Percentiles rank a stretch among this genome's conserved stretches.
phyloP scores from a whole-genome alignment of 2,888 invertebrate species.

The Malthinus seriepunctatus region DNA sequence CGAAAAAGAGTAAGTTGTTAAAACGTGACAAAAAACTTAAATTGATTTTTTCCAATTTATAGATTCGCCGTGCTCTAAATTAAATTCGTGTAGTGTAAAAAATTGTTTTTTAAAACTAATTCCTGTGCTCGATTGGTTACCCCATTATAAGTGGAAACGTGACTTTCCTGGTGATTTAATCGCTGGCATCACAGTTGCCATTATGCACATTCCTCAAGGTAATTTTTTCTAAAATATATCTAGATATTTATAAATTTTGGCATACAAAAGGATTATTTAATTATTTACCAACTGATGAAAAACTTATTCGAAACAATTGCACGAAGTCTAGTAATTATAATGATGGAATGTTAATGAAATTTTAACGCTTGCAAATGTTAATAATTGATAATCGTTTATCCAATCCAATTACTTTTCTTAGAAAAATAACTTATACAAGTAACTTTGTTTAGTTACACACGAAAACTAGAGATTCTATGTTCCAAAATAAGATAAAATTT shows the following conservation, averaged over 20 bases:
- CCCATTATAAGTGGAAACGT: slow-evolving; percentile 62
- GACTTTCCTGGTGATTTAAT: slow-evolving; percentile 72
- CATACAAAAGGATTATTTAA: not conserved
- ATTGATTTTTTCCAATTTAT: not conserved
- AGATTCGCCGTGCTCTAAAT: slow-evolving; percentile 10
- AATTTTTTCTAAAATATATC: slow-evolving; percentile 35
- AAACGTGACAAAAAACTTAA: not conserved
- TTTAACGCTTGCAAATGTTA: too few relatives aligned
- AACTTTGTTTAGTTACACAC: too few relatives aligned
- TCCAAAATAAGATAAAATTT: too few relatives aligned
- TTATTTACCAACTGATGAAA: too few relatives aligned
- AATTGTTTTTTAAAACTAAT: slow-evolving; percentile 43
- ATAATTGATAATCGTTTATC: too few relatives aligned
- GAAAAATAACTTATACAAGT: too few relatives aligned
- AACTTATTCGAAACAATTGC: too few relatives aligned
- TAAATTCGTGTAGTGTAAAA: slow-evolving; percentile 30
- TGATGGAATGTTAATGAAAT: too few relatives aligned
- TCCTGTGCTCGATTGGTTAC: slow-evolving; percentile 67
- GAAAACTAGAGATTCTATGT: too few relatives aligned
- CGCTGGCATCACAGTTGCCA: slow-evolving; percentile 81
- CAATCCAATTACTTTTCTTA: too few relatives aligned
- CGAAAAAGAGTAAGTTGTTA: slow-evolving; percentile 52
- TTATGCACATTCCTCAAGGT: slow-evolving; percentile 86
- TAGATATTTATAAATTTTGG: not conserved
- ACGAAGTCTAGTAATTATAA: too few relatives aligned